Evolutionary conservation across 2,797 vertebrate genomes (phyloP), one percentile per base, ranked within the genome.

Genomic region (Amblyraja radiata): DNA sequence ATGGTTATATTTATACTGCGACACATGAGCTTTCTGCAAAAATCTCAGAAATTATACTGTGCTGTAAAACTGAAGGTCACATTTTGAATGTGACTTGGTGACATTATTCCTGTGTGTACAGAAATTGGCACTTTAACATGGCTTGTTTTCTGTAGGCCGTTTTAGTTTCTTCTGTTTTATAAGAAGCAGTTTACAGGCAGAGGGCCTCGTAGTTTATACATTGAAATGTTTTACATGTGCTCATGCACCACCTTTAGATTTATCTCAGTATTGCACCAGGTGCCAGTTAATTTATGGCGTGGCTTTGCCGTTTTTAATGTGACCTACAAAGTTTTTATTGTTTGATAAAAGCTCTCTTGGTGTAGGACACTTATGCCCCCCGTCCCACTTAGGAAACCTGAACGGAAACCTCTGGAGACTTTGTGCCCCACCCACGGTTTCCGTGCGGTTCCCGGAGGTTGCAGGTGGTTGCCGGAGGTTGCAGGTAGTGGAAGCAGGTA

Each of bases 191-290:
- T 71, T 58, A 71, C 90, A 92, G 39, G 71, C 71, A 92, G 90
- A 76, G 90, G 88, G 65, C 88, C 71, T 74, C 36, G 16, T 7
- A 39, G 4, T 92, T 76, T 74, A 14, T 46, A 23, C 71, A 13
- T 14, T 73, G 71, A 14, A 58, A n/a, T 92, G 39, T 21, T 92
- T 92, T 92, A 39, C 14, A 11, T 92, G 90, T 92, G 71, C 90
- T 92, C 90, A 76, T 54, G 71, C 71, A 54, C 90, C 90, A 92
- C 39, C 90, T 92, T 92, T 25, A 54, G 90, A 28, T 16, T 76
- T 58, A 25, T n/a, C n/a, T 54, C 21, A 71, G 90, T 28, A 76
- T 54, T 92, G 71, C 90, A 76, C 71, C 39, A 76, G 71, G 68
- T 54, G 21, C 23, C 36, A 13, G 90, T 46, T 16, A 68, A 32